A percentile compares a stretch with the other conserved stretches of the same genome.
Conservation (phyloP, 2,113 vertebrate species). For the Petromus typicus region DNA sequence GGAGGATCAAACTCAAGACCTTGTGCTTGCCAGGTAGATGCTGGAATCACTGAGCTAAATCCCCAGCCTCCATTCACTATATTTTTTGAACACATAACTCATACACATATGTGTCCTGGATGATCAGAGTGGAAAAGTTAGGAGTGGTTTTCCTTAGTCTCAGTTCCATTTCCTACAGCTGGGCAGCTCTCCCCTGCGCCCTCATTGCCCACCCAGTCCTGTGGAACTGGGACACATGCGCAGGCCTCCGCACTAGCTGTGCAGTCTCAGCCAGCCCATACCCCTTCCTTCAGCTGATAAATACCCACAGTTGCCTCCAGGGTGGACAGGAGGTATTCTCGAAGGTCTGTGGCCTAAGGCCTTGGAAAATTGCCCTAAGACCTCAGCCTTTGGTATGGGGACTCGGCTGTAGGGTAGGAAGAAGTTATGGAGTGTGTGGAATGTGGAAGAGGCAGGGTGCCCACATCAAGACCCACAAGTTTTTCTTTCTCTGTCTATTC, state of each 20-base stretch:
- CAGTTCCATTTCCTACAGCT: neutral
- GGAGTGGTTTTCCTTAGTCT: neutral
- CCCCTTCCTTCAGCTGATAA: neutral
- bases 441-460: accelerated
- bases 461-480: neutral
- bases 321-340: neutral
- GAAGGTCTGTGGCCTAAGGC: neutral
- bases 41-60: too few relatives aligned
- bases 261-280: neutral
- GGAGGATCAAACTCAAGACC: too few relatives aligned
- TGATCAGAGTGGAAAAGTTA: neutral
- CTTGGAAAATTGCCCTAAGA: neutral
- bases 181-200: neutral
- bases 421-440: neutral
- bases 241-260: neutral
- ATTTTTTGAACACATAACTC: neutral
- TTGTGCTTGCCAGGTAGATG: too few relatives aligned
- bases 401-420: neutral
- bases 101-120: neutral
- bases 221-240: neutral
- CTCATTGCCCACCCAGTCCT: neutral
- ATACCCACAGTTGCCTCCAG: neutral
- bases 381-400: neutral
- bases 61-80: too few relatives aligned
- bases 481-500: too few relatives aligned